A percentile compares a stretch with the other conserved stretches of the same genome.
Evolutionary conservation across 2,797 vertebrate genomes (phyloP).

Genomic region (Dendrocincla fuliginosa): DNA sequence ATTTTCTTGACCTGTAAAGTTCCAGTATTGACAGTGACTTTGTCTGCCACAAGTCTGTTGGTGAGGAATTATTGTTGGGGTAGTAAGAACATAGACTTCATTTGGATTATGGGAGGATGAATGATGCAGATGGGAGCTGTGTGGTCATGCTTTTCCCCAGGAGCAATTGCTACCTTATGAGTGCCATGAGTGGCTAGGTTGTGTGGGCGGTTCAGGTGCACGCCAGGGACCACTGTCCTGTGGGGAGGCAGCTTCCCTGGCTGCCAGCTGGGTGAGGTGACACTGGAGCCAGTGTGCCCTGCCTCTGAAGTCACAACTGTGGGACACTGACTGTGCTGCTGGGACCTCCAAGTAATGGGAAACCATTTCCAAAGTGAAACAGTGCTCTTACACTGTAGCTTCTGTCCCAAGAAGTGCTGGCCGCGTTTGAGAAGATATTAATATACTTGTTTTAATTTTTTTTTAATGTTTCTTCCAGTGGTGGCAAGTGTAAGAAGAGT

Average conservation of each 20-base stretch:
- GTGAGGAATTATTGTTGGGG: not conserved
- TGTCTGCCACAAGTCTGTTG: not conserved
- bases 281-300: fast-evolving
- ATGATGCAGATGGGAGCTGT: not conserved
- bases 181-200: not conserved
- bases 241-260: not conserved
- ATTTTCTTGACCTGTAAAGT: not conserved
- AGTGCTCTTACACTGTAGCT: not conserved
- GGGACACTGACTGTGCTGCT: fast-evolving
- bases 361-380: not conserved
- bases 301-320: fast-evolving
- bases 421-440: not conserved
- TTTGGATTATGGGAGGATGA: not conserved
- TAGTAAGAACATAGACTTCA: not conserved
- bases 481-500: not conserved
- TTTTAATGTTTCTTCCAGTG: not conserved
- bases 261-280: not conserved
- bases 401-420: not conserved
- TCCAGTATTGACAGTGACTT: not conserved
- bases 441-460: too few species aligned
- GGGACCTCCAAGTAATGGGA: not conserved
- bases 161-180: not conserved
- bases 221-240: fast-evolving
- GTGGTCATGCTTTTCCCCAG: not conserved
- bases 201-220: not conserved